A percentile compares a stretch with the other conserved stretches of the same genome.
These are phyloP conservation scores for Mareca strepera DNA, from an alignment of 2,797 vertebrate species.

Conservation along the genomic window DNA sequence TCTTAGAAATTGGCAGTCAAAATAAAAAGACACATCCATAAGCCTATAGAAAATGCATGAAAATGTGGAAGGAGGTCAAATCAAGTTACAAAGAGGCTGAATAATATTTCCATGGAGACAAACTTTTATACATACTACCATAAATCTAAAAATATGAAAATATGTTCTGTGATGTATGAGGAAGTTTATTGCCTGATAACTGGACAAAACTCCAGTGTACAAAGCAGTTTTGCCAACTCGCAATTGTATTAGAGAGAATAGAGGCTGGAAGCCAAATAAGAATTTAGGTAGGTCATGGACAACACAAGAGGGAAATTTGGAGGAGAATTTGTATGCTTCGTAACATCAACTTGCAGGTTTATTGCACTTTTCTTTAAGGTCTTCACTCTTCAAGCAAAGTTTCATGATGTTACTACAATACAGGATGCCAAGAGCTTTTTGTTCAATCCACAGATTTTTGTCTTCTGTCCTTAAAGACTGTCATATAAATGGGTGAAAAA, in stretches of 20 bases:
- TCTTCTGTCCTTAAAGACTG: slow-evolving; percentile 2
- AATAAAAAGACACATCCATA: not conserved
- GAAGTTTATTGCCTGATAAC: not conserved
- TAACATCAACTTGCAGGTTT: not conserved
- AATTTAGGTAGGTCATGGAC: not conserved
- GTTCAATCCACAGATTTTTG: not conserved
- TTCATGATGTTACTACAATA: not conserved
- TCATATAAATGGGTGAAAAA: slow-evolving; percentile 37
- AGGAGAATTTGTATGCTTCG: not conserved
- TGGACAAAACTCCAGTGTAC: not conserved
- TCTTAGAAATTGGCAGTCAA: not conserved
- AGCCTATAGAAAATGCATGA: not conserved
- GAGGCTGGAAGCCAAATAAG: not conserved
- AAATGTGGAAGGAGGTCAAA: not conserved
- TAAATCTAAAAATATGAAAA: not conserved
- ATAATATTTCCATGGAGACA: not conserved
- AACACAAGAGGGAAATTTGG: not conserved
- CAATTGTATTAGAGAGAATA: not conserved
- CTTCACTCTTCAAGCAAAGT: not conserved
- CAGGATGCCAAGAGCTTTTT: slow-evolving; percentile 7
- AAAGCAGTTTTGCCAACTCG: not conserved
- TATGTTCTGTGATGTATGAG: not conserved
- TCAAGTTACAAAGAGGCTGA: not conserved
- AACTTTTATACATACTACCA: not conserved
- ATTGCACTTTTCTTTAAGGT: not conserved